Percentiles rank a stretch among this genome's conserved stretches.
These are phyloP conservation scores for Marronus borbonicus DNA, from an alignment of 2,888 invertebrate species.

Conservation along the genomic window DNA sequence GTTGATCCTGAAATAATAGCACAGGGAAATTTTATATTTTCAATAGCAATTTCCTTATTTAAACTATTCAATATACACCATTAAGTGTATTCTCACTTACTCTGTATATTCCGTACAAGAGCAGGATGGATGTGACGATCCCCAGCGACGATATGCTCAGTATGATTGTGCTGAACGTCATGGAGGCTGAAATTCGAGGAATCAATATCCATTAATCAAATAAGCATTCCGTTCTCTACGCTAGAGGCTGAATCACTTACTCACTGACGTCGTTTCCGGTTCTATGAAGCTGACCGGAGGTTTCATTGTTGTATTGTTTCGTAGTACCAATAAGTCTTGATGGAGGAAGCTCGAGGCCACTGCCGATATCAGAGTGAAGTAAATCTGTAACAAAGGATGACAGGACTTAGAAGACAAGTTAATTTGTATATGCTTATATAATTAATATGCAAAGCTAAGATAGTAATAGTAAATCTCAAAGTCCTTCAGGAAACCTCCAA, in stretches of 20 bases:
- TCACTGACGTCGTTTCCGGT: conserved; percentile 69
- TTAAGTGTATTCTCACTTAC: conserved; percentile 70
- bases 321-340: conserved; percentile 78
- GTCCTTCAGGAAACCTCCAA: too few relatives aligned
- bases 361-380: conserved; percentile 77
- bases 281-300: conserved; percentile 68
- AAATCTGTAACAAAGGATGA: conserved; percentile 73
- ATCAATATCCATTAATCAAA: conserved; percentile 22
- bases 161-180: conserved; percentile 79
- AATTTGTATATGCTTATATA: neutral
- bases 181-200: conserved; percentile 77
- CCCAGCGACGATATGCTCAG: conserved; percentile 80
- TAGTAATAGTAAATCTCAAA: neutral
- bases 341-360: conserved; percentile 78
- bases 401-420: neutral
- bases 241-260: conserved; percentile 63
- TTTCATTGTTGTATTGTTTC: conserved; percentile 68
- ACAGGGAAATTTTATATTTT: neutral
- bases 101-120: conserved; percentile 80
- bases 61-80: neutral
- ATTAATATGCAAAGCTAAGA: neutral
- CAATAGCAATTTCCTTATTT: neutral
- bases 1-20: conserved; percentile 77
- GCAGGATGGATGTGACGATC: conserved; percentile 77
- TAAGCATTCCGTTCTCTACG: neutral